Conservation (phyloP, 2,888 invertebrate species). For the Drosophila kanekoi region DNA sequence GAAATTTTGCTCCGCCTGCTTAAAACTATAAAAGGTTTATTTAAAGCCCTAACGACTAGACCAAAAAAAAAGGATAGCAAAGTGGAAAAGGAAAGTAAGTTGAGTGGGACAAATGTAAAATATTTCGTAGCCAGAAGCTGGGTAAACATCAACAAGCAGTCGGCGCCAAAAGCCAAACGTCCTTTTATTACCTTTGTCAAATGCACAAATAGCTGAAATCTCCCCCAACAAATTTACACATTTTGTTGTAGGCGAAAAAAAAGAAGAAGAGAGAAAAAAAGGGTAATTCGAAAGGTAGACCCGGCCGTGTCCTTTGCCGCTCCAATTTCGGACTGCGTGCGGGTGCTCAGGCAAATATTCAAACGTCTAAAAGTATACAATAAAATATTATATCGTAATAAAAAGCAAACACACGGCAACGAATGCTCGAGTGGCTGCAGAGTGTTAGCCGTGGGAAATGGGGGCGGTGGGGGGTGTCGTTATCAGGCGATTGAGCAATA, state of each 20-base stretch:
- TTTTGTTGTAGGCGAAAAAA: slow-evolving; percentile 50
- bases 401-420: slow-evolving; percentile 64
- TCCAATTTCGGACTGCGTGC: slow-evolving; percentile 17
- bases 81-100: slow-evolving; percentile 28
- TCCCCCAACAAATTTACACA: slow-evolving; percentile 80
- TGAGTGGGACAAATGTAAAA: slow-evolving; percentile 42
- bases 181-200: slow-evolving; percentile 81
- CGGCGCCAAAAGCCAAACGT: slow-evolving; percentile 70
- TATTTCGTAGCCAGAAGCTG: slow-evolving; percentile 60
- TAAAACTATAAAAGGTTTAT: slow-evolving; percentile 40
- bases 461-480: slow-evolving; percentile 23
- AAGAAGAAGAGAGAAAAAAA: slow-evolving; percentile 21
- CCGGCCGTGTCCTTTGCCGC: slow-evolving; percentile 18
- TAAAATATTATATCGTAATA: slow-evolving; percentile 80
- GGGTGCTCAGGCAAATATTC: slow-evolving; percentile 62
- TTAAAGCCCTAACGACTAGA: slow-evolving; percentile 30
- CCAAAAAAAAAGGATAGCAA: slow-evolving; percentile 15
- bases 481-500: slow-evolving; percentile 74
- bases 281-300: slow-evolving; percentile 59
- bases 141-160: slow-evolving; percentile 68
- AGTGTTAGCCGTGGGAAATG: slow-evolving; percentile 1
- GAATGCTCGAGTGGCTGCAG: slow-evolving; percentile 6
- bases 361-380: slow-evolving; percentile 76
- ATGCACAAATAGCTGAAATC: slow-evolving; percentile 79
- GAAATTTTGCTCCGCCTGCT: slow-evolving; percentile 3